These are phyloP conservation scores for Tragelaphus imberbis DNA, from an alignment of 2,113 vertebrate genomes.

Conservation along the genomic window DNA sequence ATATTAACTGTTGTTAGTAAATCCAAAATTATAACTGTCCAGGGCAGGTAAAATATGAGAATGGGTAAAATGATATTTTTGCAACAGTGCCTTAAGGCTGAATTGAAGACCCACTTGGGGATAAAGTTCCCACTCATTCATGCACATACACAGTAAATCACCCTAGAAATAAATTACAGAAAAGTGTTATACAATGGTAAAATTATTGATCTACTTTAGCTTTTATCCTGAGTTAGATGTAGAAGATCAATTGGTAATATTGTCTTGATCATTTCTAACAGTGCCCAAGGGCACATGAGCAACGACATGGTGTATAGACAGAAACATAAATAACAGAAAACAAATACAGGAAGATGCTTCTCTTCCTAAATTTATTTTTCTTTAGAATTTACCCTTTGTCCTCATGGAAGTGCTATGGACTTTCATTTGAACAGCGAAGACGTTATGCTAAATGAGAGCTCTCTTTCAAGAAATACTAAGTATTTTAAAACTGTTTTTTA, in stretches of 20 bases:
- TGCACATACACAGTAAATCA: constrained; percentile 52
- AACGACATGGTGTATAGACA: not conserved
- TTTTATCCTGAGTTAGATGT: constrained; percentile 59
- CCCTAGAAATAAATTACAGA: constrained; percentile 52
- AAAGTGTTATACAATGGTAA: constrained; percentile 56
- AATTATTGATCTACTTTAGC: constrained; percentile 60
- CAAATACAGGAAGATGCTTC: constrained; percentile 31
- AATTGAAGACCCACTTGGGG: not conserved
- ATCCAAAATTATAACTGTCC: constrained; percentile 9
- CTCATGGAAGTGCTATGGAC: not conserved
- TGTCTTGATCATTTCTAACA: constrained; percentile 60
- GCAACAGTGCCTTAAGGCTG: not conserved
- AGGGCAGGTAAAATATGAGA: constrained; percentile 21
- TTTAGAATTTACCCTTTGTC: constrained; percentile 24
- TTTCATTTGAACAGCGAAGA: constrained; percentile 5
- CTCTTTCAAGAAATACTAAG: constrained; percentile 31
- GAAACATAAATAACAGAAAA: constrained; percentile 63
- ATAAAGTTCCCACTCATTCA: constrained; percentile 36
- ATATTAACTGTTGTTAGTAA: constrained; percentile 33
- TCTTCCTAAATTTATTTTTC: constrained; percentile 29
- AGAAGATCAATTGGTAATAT: constrained; percentile 72
- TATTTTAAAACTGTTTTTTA: not conserved
- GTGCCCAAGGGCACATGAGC: constrained; percentile 49
- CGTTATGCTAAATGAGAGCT: not conserved
- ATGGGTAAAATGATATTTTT: constrained; percentile 29